These are phyloP conservation scores for Clavelina lepadiformis DNA, from an alignment of 23 tunicate genomes.

Conservation along the genomic window DNA sequence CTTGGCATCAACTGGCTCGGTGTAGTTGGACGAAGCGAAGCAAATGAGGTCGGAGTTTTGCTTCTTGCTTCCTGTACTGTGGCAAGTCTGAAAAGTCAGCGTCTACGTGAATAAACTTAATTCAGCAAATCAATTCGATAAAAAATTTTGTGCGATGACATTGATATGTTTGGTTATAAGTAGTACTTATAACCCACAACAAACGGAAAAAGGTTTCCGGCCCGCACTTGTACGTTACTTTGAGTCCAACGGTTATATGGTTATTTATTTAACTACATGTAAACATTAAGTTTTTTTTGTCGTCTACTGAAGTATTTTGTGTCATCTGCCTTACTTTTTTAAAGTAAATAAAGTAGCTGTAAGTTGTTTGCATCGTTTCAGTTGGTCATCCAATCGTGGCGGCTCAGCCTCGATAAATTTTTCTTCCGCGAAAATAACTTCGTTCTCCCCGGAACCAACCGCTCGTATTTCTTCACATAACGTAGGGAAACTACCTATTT, in stretches of 20 bases:
- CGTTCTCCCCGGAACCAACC: constrained; percentile 70
- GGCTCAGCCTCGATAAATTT: constrained; percentile 77
- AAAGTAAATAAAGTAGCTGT: constrained; percentile 65
- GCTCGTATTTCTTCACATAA: constrained; percentile 60
- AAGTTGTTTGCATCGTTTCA: constrained; percentile 83
- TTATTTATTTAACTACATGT: too few relatives aligned
- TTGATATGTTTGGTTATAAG: too few relatives aligned
- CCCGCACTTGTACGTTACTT: too few relatives aligned
- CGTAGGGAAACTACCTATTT: constrained; percentile 56
- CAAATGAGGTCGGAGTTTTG: constrained; percentile 43
- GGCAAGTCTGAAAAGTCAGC: constrained; percentile 62
- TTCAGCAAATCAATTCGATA: not conserved
- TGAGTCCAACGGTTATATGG: too few relatives aligned
- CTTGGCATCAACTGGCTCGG: constrained; percentile 17
- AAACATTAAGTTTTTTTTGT: too few relatives aligned
- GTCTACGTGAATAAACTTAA: not conserved
- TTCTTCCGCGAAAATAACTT: constrained; percentile 74
- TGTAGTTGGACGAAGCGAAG: constrained; percentile 39
- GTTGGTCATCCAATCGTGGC: constrained; percentile 75
- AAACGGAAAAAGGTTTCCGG: too few relatives aligned
- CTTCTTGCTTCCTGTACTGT: constrained; percentile 83
- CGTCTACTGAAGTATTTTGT: too few relatives aligned
- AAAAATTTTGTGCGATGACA: not conserved
- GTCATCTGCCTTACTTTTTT: constrained; percentile 56
- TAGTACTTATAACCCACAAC: too few relatives aligned